phyloP scores from a whole-genome alignment of 1,140 invertebrate species.

The Trachymyrmex septentrionalis region DNA sequence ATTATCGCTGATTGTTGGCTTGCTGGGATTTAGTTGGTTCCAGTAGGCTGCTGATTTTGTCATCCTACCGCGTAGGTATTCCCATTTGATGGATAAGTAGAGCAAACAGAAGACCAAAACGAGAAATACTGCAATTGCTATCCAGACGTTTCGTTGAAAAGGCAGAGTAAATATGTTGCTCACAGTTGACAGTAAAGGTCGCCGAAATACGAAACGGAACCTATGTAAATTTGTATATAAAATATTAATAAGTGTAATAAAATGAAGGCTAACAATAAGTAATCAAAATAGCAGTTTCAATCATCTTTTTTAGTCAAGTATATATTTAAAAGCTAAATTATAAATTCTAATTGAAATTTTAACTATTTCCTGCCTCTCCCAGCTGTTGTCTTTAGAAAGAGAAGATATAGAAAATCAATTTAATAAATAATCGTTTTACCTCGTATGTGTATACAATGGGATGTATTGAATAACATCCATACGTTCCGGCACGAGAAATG shows the following conservation, averaged over 20 bases:
- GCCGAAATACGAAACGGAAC: conserved; percentile 89
- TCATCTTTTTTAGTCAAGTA: background rate
- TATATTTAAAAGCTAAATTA: background rate
- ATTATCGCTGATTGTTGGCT: conserved; percentile 77
- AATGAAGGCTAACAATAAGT: background rate
- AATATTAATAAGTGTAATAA: background rate
- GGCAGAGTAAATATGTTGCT: conserved; percentile 89
- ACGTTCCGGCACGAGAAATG: conserved; percentile 88
- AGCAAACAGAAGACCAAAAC: conserved; percentile 84
- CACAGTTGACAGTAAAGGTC: conserved; percentile 90
- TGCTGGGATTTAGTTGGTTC: conserved; percentile 39
- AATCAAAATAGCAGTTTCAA: conserved; percentile 11
- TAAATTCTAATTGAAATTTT: background rate
- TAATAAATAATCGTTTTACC: conserved; percentile 64
- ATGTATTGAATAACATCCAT: conserved; percentile 88
- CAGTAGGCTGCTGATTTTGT: conserved; percentile 40
- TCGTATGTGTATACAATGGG: conserved; percentile 88
- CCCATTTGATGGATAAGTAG: conserved; percentile 84
- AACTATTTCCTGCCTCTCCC: background rate
- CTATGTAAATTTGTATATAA: conserved; percentile 69
- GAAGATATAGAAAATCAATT: background rate
- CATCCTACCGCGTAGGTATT: conserved; percentile 63
- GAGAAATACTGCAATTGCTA: conserved; percentile 85
- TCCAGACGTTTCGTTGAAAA: conserved; percentile 88
- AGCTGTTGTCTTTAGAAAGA: background rate